Conservation (phyloP, 2,888 invertebrate genomes). For the Muschampia plurimacula region DNA sequence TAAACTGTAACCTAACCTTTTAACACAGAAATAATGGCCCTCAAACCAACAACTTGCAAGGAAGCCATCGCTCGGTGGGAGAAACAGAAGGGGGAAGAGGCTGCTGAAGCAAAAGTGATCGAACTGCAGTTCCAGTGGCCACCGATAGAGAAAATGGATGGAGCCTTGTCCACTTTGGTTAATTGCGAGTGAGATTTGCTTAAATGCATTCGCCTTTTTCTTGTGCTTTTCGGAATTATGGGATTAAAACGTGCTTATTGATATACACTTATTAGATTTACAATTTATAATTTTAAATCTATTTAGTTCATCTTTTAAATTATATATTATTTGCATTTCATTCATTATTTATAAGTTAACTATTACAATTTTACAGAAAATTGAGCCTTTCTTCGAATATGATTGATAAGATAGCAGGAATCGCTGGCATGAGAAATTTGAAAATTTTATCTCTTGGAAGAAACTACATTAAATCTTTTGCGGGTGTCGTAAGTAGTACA, state of each 20-base stretch:
- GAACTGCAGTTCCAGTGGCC: slow-evolving; percentile 95
- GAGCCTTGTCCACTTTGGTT: slow-evolving; percentile 90
- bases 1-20: background rate
- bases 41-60: slow-evolving; percentile 90
- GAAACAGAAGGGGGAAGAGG: slow-evolving; percentile 87
- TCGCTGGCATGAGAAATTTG: slow-evolving; percentile 92
- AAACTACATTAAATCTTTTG: slow-evolving; percentile 94
- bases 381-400: slow-evolving; percentile 96
- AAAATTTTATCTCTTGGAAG: slow-evolving; percentile 94
- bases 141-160: slow-evolving; percentile 98
- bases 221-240: too few relatives aligned
- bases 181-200: slow-evolving; percentile 89
- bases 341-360: background rate
- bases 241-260: too few relatives aligned
- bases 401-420: slow-evolving; percentile 96
- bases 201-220: background rate
- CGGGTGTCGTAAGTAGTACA: slow-evolving; percentile 88
- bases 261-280: too few relatives aligned
- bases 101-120: slow-evolving; percentile 90
- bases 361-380: slow-evolving; percentile 84
- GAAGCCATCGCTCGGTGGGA: slow-evolving; percentile 96
- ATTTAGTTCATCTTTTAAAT: too few relatives aligned
- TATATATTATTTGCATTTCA: background rate
- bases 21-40: slow-evolving; percentile 50
- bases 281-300: too few relatives aligned